Conservation (phyloP, 2,113 vertebrate genomes). For the pig (Sus scrofa) region T2T-Sscrofa CM000818.6:25012501-25013000, state of each 20-base stretch:
- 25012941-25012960: no score
- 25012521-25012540: not conserved
- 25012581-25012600: no score
- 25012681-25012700: no score
- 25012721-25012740: not conserved
- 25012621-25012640: no score
- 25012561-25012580: no score
- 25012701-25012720: not conserved
- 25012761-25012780: not conserved
- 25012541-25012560: not conserved
- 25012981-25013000: no score
- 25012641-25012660: no score
- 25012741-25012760: not conserved
- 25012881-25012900: accelerated
- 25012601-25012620: no score
- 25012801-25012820: not conserved
- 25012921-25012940: no score
- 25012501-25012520: not conserved
- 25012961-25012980: no score
- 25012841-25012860: not conserved
- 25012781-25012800: not conserved
- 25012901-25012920: no score
- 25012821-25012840: not conserved
- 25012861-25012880: not conserved
- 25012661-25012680: no score